Conservation (phyloP, 2,113 vertebrate genomes). For the Oxyruncus cristatus region DNA sequence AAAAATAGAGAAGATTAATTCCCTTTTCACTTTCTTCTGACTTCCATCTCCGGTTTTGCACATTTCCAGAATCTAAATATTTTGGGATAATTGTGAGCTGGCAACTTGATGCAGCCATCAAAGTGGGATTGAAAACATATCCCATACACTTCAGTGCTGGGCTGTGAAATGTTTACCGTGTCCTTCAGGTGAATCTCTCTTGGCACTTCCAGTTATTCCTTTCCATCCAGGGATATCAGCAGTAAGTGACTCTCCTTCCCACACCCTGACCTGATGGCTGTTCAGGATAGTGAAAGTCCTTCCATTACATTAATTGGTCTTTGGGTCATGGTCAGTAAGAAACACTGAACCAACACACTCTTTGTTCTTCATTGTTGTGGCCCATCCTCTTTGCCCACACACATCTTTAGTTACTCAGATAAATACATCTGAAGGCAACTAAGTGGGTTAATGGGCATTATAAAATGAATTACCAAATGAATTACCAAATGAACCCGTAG, state of each 20-base stretch:
- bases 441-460: background rate
- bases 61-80: background rate
- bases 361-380: background rate
- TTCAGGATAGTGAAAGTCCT: background rate
- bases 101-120: fast-evolving
- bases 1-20: background rate
- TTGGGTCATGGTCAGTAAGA: background rate
- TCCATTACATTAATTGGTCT: background rate
- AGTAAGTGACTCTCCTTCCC: background rate
- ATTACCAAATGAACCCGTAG: background rate
- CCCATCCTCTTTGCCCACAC: background rate
- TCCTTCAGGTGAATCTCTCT: background rate
- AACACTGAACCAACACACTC: background rate
- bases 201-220: background rate
- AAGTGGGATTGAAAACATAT: background rate
- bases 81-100: background rate
- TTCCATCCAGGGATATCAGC: background rate
- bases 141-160: background rate
- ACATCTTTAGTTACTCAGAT: background rate
- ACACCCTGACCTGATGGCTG: background rate
- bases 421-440: background rate
- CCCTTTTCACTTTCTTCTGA: background rate
- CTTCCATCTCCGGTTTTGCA: background rate
- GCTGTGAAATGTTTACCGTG: background rate
- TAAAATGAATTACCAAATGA: background rate